These are phyloP conservation scores for Spermophilus dauricus DNA, from an alignment of 2,113 vertebrate genomes.

Conservation along the genomic window DNA sequence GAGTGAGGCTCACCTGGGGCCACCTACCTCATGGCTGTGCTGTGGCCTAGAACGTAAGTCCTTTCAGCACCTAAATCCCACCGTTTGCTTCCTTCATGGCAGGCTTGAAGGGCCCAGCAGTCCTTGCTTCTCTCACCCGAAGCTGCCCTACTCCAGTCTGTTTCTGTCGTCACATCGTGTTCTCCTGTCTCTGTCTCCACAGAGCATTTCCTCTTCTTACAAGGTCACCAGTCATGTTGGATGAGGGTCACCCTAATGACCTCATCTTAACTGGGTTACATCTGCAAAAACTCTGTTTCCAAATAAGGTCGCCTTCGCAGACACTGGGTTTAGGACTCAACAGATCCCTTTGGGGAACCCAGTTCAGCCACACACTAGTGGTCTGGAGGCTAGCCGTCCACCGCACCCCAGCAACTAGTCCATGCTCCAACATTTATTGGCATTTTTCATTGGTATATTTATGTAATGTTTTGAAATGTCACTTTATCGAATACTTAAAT, in stretches of 20 bases:
- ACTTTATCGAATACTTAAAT: neutral
- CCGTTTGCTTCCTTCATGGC: neutral
- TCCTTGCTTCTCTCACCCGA: too few species aligned
- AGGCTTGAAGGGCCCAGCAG: neutral
- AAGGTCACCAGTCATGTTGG: neutral
- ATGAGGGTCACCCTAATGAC: neutral
- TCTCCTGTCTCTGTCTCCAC: neutral
- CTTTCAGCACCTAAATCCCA: neutral
- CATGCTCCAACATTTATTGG: neutral
- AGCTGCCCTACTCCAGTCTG: neutral
- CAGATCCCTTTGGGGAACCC: neutral
- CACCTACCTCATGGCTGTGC: neutral
- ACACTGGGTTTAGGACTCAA: neutral
- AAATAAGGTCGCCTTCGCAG: slow-evolving; percentile 2
- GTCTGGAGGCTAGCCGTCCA: too few species aligned
- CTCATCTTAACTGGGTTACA: neutral
- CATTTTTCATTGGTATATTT: neutral
- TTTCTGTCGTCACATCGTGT: neutral
- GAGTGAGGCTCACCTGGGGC: neutral
- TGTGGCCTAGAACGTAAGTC: neutral
- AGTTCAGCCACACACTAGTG: neutral
- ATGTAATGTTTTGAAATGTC: neutral
- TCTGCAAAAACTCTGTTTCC: slow-evolving; percentile 25
- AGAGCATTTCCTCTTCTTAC: neutral
- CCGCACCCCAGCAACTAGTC: neutral